Evolutionary conservation across 2,113 vertebrate species (phyloP), one percentile per base, ranked within the genome.

Genomic region (Phoxinus phoxinus): DNA sequence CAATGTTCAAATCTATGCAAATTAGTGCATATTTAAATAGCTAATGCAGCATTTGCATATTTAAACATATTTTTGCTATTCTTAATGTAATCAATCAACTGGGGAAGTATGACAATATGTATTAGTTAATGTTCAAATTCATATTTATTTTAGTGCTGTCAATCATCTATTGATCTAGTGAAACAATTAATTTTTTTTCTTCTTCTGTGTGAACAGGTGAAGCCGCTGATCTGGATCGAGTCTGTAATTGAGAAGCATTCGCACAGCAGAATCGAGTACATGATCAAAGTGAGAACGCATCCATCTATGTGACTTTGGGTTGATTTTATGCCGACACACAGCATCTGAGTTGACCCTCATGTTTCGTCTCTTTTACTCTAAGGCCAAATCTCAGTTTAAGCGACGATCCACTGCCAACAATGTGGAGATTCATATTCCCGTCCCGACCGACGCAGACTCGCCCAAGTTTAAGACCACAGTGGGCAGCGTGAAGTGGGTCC

Each of bases 381-480:
- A 99, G 98, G 98, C 98, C 1, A 99, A 99, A 92, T 99, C 98
- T 91, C 98, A 99, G 17, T 99, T 99, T 90, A 99, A 99, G 80
- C 95, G 98, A 35, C 93, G 98, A 37, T 99, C 98, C 11, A 99
- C 98, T 0, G 98, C 98, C 92, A 99, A 99, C 94, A 99, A 99
- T 0, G 98, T 99, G 92, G 98, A 99, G 92, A 99, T 99, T 92
- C 98, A 99, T 94, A 99, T 99, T 91, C 98, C 98, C 0, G 98
- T 99, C 56, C 98, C 98, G 81, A 99, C 98, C 0, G 98, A 99
- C 0, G 98, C 98, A 0, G 98, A 99, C 92, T 98, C 98, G 0
- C 98, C 98, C 86, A 99, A 99, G 92, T 99, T 99, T 89, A 99
- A 99, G 94, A 99, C 98, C 83, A 99, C 98, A 0, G 98, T 99